Base-by-base conservation (phyloP, 2,113 vertebrate species). In the Halichoerus grypus region DNA sequence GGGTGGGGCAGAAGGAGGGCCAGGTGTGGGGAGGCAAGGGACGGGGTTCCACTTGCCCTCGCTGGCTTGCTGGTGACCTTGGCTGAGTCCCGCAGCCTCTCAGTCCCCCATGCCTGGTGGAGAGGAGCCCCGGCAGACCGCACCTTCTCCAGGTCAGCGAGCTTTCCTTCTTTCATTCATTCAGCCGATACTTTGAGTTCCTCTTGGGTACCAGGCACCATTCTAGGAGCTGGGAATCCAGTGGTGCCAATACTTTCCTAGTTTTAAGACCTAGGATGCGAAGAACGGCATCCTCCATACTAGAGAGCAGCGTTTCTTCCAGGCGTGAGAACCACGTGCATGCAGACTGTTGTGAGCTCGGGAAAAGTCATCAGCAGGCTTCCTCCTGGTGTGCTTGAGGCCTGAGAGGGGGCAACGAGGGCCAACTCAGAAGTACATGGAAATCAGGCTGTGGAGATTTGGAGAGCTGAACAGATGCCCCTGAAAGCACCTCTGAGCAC, bases 1-100 rank as follows among this genome's bases (percentile, higher is more conserved):
- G 18, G 55, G 55, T 16, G 92, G 97, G 86, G 79, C 77, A 81
- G 96, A 67, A 88, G 92, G 65, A 76, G 79, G 72, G 49, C 51
- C 39, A 1, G 76, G 57, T 21, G 57, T 59, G 12, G 18, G 1
- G n/a, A 61, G 72, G 67, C 24, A 33, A 33, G 88, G 82, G 79
- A n/a, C 0, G 0, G 86, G 39, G 2, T 53, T 90, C 81, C 67
- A 39, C 5, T 19, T 39, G 19, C 46, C 71, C 39, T 97, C 61
- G 15, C 77, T 71, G 7, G 81, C 26, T 61, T 69, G 46, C 77
- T 51, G 7, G 18, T 92, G 88, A 72, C 76, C 82, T 87, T 69
- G 76, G 63, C 13, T 31, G 9, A 31, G 46, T 46, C 22, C 5
- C 2, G 6, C 15, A 57, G 0, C 67, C 46, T 26, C 93, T 36